These are phyloP conservation scores for Oryzias curvinotus DNA, from an alignment of 2,113 vertebrate genomes.

Conservation along the genomic window DNA sequence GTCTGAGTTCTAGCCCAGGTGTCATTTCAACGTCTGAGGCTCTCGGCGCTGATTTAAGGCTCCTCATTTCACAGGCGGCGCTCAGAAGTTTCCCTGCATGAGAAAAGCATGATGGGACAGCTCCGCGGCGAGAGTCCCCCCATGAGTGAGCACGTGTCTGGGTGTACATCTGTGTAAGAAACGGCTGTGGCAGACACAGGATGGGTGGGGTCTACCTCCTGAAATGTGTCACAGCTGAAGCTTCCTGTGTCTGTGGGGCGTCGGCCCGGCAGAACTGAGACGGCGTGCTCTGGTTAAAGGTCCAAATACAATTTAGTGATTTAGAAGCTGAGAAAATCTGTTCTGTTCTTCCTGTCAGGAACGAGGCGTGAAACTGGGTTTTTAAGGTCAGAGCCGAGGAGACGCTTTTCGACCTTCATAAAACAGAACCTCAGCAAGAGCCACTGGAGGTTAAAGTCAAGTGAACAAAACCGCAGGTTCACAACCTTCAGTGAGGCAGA, in stretches of 20 bases:
- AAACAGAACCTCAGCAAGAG: no score
- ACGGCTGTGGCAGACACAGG: constrained; percentile 41
- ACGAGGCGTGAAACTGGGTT: no score
- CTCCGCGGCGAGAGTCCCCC: constrained; percentile 6
- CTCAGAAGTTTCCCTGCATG: constrained; percentile 34
- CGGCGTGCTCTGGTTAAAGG: background rate
- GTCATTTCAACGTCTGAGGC: no score
- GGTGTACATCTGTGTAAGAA: constrained; percentile 22
- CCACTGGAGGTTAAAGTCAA: no score
- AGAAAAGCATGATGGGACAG: constrained; percentile 43
- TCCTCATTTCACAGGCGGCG: constrained; percentile 21
- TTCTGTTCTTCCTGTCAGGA: no score
- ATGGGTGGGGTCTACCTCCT: constrained; percentile 63
- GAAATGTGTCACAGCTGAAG: constrained; percentile 36
- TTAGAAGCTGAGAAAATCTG: no score
- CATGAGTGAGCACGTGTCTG: constrained; percentile 31
- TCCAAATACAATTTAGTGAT: no score
- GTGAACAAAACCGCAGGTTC: no score
- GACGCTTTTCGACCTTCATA: no score
- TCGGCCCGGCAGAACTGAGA: constrained; percentile 2
- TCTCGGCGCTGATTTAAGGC: background rate
- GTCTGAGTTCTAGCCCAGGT: no score
- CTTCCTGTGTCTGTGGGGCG: constrained; percentile 60
- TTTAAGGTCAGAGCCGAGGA: no score
- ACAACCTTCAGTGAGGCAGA: no score